A percentile compares a stretch with the other conserved stretches of the same genome.
phyloP scores from a whole-genome alignment of 2,888 invertebrate genomes.

The Cephonodes hylas region DNA sequence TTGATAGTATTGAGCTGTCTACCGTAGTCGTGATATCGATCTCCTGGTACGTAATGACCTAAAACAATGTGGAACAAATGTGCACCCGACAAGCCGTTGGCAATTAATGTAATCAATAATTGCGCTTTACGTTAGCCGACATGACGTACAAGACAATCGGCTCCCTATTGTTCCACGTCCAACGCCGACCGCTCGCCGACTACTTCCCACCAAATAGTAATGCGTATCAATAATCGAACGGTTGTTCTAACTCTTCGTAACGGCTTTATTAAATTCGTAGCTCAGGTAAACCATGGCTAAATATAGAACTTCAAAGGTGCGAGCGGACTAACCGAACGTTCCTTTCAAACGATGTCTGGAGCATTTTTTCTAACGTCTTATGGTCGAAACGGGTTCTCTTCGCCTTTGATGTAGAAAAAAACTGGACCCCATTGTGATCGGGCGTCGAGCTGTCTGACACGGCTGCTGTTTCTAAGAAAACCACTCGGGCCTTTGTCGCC shows the following conservation, averaged over 20 bases:
- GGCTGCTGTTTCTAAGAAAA: conserved; percentile 67
- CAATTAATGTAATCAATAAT: not conserved
- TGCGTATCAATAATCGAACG: not conserved
- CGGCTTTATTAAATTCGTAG: conserved; percentile 48
- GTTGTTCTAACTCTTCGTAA: conserved; percentile 47
- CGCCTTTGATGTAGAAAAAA: conserved; percentile 63
- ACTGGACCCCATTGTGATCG: conserved; percentile 65
- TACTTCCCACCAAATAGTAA: conserved; percentile 17
- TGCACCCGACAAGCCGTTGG: not conserved
- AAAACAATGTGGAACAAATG: not conserved
- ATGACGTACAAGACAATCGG: not conserved
- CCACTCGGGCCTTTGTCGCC: conserved; percentile 36
- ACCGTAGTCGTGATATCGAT: not conserved
- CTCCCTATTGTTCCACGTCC: conserved; percentile 15
- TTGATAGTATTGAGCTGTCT: too few species aligned
- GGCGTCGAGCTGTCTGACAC: conserved; percentile 77
- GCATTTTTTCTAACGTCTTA: conserved; percentile 60
- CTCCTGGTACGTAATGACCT: not conserved
- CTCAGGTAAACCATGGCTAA: conserved; percentile 53
- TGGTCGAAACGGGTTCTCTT: conserved; percentile 58
- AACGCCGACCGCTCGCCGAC: conserved; percentile 22
- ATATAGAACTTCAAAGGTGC: conserved; percentile 65
- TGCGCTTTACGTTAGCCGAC: not conserved
- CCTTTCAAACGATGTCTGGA: conserved; percentile 59
- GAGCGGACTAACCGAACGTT: conserved; percentile 49